These are phyloP conservation scores for Colletes collaris DNA, from an alignment of 2,888 invertebrate genomes.

Conservation along the genomic window DNA sequence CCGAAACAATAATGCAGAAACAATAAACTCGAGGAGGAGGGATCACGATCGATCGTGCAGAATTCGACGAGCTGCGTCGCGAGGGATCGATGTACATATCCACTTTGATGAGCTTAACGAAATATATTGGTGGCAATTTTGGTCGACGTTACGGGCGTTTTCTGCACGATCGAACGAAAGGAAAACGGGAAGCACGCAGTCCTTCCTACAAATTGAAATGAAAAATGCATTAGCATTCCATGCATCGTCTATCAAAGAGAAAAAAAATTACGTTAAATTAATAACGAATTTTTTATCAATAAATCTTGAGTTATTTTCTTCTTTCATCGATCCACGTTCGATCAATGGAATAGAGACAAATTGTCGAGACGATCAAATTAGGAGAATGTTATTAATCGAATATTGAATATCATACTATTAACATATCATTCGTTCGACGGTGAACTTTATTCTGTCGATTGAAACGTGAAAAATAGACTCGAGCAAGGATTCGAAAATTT, in stretches of 20 bases:
- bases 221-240: background rate
- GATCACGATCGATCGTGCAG: constrained; percentile 49
- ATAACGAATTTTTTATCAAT: no score
- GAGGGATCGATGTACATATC: constrained; percentile 59
- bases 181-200: constrained; percentile 5
- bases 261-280: no score
- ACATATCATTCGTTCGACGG: constrained; percentile 16
- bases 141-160: constrained; percentile 31
- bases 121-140: constrained; percentile 45
- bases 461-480: background rate
- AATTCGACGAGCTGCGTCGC: constrained; percentile 28
- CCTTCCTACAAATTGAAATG: constrained; percentile 62
- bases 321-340: constrained; percentile 8
- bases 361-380: constrained; percentile 12
- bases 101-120: constrained; percentile 56
- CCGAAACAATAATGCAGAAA: constrained; percentile 28
- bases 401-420: constrained; percentile 8
- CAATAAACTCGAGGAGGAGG: background rate
- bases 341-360: constrained; percentile 12
- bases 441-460: background rate
- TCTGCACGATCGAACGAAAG: constrained; percentile 54
- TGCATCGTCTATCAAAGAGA: background rate
- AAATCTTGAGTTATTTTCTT: background rate
- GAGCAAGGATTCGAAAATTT: background rate
- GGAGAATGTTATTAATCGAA: constrained; percentile 8